Base-by-base conservation (phyloP, 2,113 vertebrate species). In the Xyrauchen texanus region DNA sequence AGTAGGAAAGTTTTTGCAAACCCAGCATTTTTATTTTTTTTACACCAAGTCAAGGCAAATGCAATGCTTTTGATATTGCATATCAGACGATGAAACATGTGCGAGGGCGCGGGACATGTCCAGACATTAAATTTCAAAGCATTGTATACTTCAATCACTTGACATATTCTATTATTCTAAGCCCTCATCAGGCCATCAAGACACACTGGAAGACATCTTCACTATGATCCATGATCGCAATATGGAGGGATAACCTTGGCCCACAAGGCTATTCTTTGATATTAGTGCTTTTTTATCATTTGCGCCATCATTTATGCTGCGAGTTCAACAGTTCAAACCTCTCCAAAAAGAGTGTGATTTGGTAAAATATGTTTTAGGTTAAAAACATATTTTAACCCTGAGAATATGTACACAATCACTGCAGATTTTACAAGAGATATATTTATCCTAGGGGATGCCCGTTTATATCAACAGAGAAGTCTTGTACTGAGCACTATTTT, bases 271-370 rank as follows among this genome's bases (percentile, higher is more conserved):
- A 65, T 73, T 77, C 69, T 74, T 70, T 82, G 78, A 79, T 86
- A 84, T 83, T 88, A 81, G 76, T 79, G 58, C 70, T 83, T 84
- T 81, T 81, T 83, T 84, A 82, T 82, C 82, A 74, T 82, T 86
- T 80, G 77, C 58, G 7, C 58, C 55, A 79, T 53, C 63, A 63
- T 79, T 82, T 84, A 83, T 77, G 70, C 73, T 71, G 58, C 46
- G 49, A 68, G 78, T 76, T 84, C 91, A 90, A 86, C 87, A 93
- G 93, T 94, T 95, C 94, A 94, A 92, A 94, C 91, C 94, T 94
- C 93, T 91, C 55, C 90, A 88, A 91, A 92, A 89, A 90, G 83
- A 87, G 92, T 94, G 94, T 94, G 44, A 79, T 81, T 67, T 73
- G 62, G 60, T 85, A 49, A 80, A 82, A 76, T 82, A 79, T 84